Conservation (phyloP, 2,113 vertebrate species). For the Chauna torquata region DNA sequence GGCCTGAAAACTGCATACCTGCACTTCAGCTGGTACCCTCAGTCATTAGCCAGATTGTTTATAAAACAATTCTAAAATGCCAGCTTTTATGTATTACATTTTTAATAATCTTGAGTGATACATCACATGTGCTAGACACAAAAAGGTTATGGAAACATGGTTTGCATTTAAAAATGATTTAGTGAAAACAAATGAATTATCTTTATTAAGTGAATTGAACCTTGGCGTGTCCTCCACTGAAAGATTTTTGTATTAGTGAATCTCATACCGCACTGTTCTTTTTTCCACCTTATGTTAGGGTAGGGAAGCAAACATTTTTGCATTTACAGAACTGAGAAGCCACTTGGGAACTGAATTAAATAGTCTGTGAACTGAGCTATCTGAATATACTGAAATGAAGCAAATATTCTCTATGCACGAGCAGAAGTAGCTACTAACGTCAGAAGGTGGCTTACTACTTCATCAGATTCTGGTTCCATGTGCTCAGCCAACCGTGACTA, state of each 20-base stretch:
- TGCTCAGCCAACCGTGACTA: not conserved
- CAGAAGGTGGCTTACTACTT: not conserved
- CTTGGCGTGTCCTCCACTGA: slow-evolving; percentile 44
- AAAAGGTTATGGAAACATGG: slow-evolving; percentile 31
- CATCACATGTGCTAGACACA: not conserved
- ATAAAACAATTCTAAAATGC: slow-evolving; percentile 19
- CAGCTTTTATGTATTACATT: slow-evolving; percentile 34
- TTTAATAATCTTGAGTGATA: slow-evolving; percentile 43
- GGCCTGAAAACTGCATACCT: not conserved
- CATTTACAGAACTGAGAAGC: slow-evolving; percentile 2
- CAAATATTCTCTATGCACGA: not conserved
- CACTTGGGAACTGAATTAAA: not conserved
- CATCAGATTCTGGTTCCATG: not conserved
- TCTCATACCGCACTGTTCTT: not conserved
- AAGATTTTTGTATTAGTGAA: not conserved
- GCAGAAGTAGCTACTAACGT: not conserved
- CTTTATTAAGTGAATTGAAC: slow-evolving; percentile 61
- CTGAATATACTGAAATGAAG: not conserved
- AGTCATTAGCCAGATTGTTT: slow-evolving; percentile 15
- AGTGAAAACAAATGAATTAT: slow-evolving; percentile 57
- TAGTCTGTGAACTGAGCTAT: not conserved
- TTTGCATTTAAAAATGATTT: slow-evolving; percentile 52
- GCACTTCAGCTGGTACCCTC: not conserved
- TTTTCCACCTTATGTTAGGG: not conserved
- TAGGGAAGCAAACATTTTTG: slow-evolving; percentile 16